Evolutionary conservation across 2,888 invertebrate species (phyloP).

Genomic region (Leucophenga maculata): DNA sequence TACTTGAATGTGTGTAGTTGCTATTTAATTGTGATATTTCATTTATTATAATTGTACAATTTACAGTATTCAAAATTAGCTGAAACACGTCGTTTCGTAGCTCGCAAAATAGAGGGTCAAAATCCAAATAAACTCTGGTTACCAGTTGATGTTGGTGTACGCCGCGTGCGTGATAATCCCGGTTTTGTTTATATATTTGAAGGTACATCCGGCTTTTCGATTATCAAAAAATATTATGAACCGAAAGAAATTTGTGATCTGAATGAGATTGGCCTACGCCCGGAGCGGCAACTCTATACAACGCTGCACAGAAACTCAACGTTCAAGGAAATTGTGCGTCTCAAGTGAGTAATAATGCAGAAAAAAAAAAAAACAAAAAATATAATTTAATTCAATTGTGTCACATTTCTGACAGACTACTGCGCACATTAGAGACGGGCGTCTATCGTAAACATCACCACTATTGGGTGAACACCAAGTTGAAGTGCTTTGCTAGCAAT

Average conservation of each 20-base stretch:
- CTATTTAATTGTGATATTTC: background rate
- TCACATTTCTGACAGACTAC: slow-evolving; percentile 40
- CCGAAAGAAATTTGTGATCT: slow-evolving; percentile 69
- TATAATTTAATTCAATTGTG: slow-evolving; percentile 42
- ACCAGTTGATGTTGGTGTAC: slow-evolving; percentile 55
- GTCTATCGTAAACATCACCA: slow-evolving; percentile 55
- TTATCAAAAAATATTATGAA: slow-evolving; percentile 59
- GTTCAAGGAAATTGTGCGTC: slow-evolving; percentile 64
- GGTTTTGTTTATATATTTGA: slow-evolving; percentile 67
- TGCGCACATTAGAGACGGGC: slow-evolving; percentile 65
- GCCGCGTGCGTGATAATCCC: slow-evolving; percentile 51
- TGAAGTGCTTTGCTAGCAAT: slow-evolving; percentile 62
- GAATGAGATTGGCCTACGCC: slow-evolving; percentile 64
- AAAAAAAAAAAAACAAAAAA: too few species aligned
- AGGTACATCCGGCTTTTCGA: slow-evolving; percentile 53
- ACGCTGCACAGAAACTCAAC: slow-evolving; percentile 63
- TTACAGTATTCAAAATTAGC: slow-evolving; percentile 51
- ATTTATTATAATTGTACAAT: background rate
- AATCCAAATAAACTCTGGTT: slow-evolving; percentile 55
- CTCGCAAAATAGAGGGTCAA: slow-evolving; percentile 51
- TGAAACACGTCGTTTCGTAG: slow-evolving; percentile 54
- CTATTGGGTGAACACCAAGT: slow-evolving; percentile 59
- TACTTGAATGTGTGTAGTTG: slow-evolving; percentile 65
- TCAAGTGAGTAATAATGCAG: slow-evolving; percentile 60
- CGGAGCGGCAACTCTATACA: slow-evolving; percentile 52